A percentile compares a stretch with the other conserved stretches of the same genome.
Evolutionary conservation across 2,888 invertebrate species (phyloP).

Genomic region (Cloeon dipterum): DNA sequence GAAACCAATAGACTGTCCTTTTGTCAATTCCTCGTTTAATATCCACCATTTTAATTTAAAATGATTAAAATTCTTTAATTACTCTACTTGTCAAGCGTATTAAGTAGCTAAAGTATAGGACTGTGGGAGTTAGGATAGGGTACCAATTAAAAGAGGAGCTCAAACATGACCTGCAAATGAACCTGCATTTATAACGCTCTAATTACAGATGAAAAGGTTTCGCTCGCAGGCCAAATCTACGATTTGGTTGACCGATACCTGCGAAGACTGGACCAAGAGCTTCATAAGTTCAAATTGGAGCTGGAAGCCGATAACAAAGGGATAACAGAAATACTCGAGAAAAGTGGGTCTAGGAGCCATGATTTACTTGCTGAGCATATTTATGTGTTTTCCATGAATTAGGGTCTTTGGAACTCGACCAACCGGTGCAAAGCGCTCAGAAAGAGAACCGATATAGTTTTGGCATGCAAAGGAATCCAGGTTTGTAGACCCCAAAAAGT

Average conservation of each 20-base stretch:
- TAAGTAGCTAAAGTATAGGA: too few species aligned
- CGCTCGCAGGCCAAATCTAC: conserved; percentile 81
- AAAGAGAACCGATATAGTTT: conserved; percentile 56
- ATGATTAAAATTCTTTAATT: too few species aligned
- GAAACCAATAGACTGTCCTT: too few species aligned
- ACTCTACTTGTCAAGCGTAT: too few species aligned
- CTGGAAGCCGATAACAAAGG: conserved; percentile 97
- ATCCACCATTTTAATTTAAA: too few species aligned
- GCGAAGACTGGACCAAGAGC: conserved; percentile 65
- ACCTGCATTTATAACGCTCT: too few species aligned
- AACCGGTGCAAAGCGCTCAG: conserved; percentile 39
- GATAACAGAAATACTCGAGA: conserved; percentile 86
- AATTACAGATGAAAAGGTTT: conserved; percentile 74
- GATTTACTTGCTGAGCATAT: not conserved
- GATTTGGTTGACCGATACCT: conserved; percentile 86
- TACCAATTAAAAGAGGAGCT: too few species aligned
- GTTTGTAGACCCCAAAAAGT: conserved; percentile 3
- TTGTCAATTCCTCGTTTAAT: too few species aligned
- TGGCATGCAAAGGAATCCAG: conserved; percentile 6
- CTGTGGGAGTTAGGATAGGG: too few species aligned
- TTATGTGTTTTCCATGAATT: conserved; percentile 8
- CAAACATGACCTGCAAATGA: too few species aligned
- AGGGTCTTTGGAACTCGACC: conserved; percentile 74
- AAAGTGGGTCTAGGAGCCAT: conserved; percentile 23
- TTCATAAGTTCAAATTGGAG: conserved; percentile 96